A percentile compares a stretch with the other conserved stretches of the same genome.
Evolutionary conservation across 2,113 vertebrate genomes (phyloP).

Genomic region (Psephotus haematonotus): DNA sequence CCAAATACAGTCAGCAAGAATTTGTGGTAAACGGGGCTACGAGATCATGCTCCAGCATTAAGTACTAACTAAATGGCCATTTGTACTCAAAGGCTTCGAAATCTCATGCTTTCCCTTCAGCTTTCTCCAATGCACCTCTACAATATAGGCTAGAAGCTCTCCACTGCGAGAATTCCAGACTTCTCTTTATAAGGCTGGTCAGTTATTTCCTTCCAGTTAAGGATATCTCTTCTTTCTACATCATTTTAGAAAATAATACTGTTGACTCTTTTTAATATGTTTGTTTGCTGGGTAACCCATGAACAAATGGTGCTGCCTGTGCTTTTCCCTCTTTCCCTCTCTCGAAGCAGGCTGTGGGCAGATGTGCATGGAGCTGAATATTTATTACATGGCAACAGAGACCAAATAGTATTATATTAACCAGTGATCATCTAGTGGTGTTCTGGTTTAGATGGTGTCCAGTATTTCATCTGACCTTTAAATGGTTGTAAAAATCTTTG

Average conservation of each 20-base stretch:
- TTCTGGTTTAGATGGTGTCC: neutral
- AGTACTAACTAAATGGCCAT: neutral
- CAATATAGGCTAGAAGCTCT: neutral
- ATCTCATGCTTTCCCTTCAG: neutral
- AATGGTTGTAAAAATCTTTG: neutral
- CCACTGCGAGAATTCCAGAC: neutral
- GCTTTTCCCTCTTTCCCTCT: neutral
- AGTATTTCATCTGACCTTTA: neutral
- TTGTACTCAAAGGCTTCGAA: neutral
- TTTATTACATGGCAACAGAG: neutral
- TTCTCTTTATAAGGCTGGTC: neutral
- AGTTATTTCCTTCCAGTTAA: neutral
- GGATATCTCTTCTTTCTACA: neutral
- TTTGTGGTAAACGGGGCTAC: neutral
- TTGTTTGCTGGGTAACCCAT: neutral
- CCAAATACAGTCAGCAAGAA: conserved; percentile 10
- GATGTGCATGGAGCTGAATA: too few relatives aligned
- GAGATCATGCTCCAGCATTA: neutral
- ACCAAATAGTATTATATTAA: neutral
- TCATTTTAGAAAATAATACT: neutral
- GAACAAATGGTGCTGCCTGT: neutral
- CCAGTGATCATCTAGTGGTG: accelerated
- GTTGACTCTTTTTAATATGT: neutral
- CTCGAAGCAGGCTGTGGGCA: neutral
- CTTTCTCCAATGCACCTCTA: neutral